A percentile compares a stretch with the other conserved stretches of the same genome.
These are phyloP conservation scores for Drosophila arawakana DNA, from an alignment of 1,140 invertebrate genomes.

Conservation along the genomic window DNA sequence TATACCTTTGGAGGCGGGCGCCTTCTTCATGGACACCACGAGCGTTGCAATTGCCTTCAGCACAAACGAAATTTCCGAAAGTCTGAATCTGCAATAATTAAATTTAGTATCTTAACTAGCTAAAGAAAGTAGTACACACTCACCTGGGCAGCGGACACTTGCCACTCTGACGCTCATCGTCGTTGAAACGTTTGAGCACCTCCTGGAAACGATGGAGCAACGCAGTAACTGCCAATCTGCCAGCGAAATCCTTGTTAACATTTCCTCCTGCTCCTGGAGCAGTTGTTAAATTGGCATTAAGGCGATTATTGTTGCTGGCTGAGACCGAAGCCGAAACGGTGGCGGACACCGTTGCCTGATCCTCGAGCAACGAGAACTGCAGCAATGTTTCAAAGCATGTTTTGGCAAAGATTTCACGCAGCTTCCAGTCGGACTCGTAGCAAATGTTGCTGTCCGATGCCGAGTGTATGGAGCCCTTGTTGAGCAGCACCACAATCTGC, in stretches of 20 bases:
- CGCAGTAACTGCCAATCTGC: conserved; percentile 94
- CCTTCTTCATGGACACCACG: conserved; percentile 96
- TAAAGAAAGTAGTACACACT: not conserved
- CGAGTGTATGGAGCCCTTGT: conserved; percentile 97
- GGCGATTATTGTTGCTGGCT: conserved; percentile 79
- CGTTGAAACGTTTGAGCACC: conserved; percentile 93
- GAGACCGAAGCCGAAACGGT: not conserved
- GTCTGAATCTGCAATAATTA: conserved; percentile 90
- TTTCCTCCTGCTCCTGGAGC: conserved; percentile 57
- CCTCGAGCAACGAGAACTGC: conserved; percentile 94
- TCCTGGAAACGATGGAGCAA: conserved; percentile 96
- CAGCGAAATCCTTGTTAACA: conserved; percentile 88
- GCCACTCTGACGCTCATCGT: conserved; percentile 94
- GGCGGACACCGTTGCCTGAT: conserved; percentile 70
- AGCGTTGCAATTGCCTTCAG: conserved; percentile 97
- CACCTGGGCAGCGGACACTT: conserved; percentile 96
- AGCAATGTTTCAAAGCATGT: conserved; percentile 98
- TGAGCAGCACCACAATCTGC: conserved; percentile 94
- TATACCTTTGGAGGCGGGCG: conserved; percentile 92
- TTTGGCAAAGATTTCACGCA: conserved; percentile 97
- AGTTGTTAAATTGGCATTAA: conserved; percentile 69
- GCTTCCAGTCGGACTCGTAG: conserved; percentile 92
- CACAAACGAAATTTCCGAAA: conserved; percentile 98
- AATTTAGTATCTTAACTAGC: too few relatives aligned
- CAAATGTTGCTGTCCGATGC: conserved; percentile 90